Base-by-base conservation (phyloP, 2,888 invertebrate genomes). In the Leuctra nigra region DNA sequence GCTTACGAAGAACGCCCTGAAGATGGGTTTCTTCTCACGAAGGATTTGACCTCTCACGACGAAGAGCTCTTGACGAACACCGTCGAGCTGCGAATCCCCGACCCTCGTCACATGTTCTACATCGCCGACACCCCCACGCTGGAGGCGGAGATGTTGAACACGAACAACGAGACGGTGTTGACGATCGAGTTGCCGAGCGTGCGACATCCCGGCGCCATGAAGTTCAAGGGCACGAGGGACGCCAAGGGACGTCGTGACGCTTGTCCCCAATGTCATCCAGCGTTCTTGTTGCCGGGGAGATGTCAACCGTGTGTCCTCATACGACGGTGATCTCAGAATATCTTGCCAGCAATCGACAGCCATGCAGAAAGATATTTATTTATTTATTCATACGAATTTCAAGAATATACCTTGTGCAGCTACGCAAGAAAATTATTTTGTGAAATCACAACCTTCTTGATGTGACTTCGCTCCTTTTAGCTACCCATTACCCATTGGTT, bases 291-390 rank as follows among this genome's bases (percentile, higher is more conserved):
- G 50, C 81, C 81, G 0, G 81, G 81, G n/a, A 77, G 77, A 13
- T 84, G 83, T 64, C 77, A 80, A 64, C 83, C 83, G 2, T 84
- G 83, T 63, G 75, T 83, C 47, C 76, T 81, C 22, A 72, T 76
- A 63, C 61, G 68, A 61, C n/a, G n/a, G n/a, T 64, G 54, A 59
- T 22, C 14, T 52, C 25, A 29, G 11, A 6, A 29, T 11, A 6
- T 29, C 29, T 29, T 29, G 11, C 11, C 11, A 29, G 11, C 11
- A 29, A 6, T 29, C 29, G 11, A 29, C 7, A 29, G 29, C 29
- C 29, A 6, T 29, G 29, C 6, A 29, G 29, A 7, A 11, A 29
- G 11, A 29, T 29, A 29, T 29, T 29, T 29, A 29, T 29, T 29
- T 11, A 29, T 29, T 29, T 29, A 11, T 29, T 7, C 29, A 29